These are phyloP conservation scores for Uria lomvia DNA, from an alignment of 2,113 vertebrate species.

Conservation along the genomic window DNA sequence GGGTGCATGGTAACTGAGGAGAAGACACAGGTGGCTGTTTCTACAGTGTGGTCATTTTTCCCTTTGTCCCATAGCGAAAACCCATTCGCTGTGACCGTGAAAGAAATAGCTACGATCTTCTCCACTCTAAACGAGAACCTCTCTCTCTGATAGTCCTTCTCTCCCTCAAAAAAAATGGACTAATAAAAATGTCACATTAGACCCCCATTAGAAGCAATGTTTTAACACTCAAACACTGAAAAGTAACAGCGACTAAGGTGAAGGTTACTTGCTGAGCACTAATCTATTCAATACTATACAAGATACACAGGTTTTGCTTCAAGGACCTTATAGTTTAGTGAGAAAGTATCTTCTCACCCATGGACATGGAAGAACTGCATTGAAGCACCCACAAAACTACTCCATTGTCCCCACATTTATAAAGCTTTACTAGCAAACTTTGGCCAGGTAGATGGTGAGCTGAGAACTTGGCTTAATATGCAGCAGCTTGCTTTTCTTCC, in stretches of 20 bases:
- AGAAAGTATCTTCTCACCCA: not conserved
- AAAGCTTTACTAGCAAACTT: not conserved
- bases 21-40: not conserved
- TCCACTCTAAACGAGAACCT: not conserved
- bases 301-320: not conserved
- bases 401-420: not conserved
- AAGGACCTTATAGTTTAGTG: not conserved
- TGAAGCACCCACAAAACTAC: not conserved
- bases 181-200: not conserved
- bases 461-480: not conserved
- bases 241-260: not conserved
- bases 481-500: not conserved
- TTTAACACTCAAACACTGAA: not conserved
- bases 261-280: not conserved
- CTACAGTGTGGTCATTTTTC: not conserved
- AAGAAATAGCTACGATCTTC: not conserved
- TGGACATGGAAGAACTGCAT: not conserved
- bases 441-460: not conserved
- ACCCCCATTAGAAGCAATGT: not conserved
- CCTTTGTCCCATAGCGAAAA: not conserved
- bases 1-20: not conserved
- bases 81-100: fast-evolving
- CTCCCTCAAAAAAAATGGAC: not conserved
- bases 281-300: not conserved
- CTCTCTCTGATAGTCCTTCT: not conserved